Percentiles rank a stretch among this genome's conserved stretches.
phyloP scores from a whole-genome alignment of 1,140 invertebrate species.

The Lucilia cuprina region DNA sequence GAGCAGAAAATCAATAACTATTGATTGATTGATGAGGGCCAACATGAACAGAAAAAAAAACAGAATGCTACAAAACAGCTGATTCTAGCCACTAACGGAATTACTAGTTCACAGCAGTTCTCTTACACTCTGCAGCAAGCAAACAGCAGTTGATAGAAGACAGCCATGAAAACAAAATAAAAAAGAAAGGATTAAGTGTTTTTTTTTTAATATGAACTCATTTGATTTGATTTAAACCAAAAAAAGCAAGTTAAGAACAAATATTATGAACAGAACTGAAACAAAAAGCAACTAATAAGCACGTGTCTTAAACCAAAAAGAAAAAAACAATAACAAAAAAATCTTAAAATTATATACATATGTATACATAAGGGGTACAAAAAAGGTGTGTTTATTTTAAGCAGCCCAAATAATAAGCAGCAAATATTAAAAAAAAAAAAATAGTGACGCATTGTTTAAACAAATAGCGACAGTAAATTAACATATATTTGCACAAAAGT shows the following conservation, averaged over 20 bases:
- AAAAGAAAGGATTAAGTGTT: background rate
- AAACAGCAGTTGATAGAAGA: background rate
- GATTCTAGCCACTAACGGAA: background rate
- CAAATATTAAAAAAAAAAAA: background rate
- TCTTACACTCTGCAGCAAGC: too few relatives aligned
- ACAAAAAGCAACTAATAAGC: background rate
- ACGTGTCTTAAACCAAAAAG: background rate
- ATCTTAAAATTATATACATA: too few relatives aligned
- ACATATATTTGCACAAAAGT: too few relatives aligned
- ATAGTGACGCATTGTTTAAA: conserved; percentile 11
- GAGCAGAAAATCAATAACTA: background rate
- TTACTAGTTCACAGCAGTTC: background rate
- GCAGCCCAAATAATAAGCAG: background rate
- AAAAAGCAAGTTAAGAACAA: background rate
- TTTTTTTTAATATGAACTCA: background rate
- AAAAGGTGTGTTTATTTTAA: background rate
- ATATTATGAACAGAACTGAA: background rate
- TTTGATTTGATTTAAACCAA: background rate
- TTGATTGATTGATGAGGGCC: background rate
- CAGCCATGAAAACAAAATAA: background rate
- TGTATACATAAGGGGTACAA: background rate
- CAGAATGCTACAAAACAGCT: background rate
- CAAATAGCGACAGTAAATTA: background rate
- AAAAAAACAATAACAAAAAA: background rate
- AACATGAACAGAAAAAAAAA: too few relatives aligned